Percentiles rank a stretch among this genome's conserved stretches.
Conservation (phyloP, 1,140 invertebrate genomes). For the Oryzaephilus surinamensis region DNA sequence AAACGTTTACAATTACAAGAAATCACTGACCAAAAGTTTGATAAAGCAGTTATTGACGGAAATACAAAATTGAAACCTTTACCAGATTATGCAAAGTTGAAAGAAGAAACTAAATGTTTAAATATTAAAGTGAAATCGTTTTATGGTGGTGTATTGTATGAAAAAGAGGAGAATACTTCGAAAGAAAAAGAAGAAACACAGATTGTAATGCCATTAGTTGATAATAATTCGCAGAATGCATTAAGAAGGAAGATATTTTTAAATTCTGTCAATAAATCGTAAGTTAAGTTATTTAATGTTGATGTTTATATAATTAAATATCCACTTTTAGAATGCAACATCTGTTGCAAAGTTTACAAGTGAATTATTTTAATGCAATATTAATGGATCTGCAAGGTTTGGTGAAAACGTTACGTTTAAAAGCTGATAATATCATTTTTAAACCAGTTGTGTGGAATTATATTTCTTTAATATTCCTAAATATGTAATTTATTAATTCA, state of each 20-base stretch:
- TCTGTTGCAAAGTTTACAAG: constrained; percentile 15
- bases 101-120: constrained; percentile 44
- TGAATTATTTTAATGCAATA: constrained; percentile 12
- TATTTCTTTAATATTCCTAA: constrained; percentile 42
- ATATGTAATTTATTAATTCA: constrained; percentile 30
- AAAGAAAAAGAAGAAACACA: constrained; percentile 15
- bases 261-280: constrained; percentile 43
- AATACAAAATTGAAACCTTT: constrained; percentile 40
- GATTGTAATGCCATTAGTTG: constrained; percentile 42
- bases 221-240: constrained; percentile 44
- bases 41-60: constrained; percentile 29
- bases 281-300: constrained; percentile 12
- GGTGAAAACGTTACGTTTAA: constrained; percentile 46
- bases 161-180: constrained; percentile 27
- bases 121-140: constrained; percentile 47
- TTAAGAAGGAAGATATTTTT: constrained; percentile 45
- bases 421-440: constrained; percentile 48
- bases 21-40: constrained; percentile 42
- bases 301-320: constrained; percentile 1
- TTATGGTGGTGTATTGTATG: constrained; percentile 33
- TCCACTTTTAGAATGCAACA: constrained; percentile 19
- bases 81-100: constrained; percentile 44
- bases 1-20: constrained; percentile 43
- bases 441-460: constrained; percentile 45
- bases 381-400: constrained; percentile 40